These are phyloP conservation scores for Actenoides hombroni DNA, from an alignment of 2,113 vertebrate genomes.

Conservation along the genomic window DNA sequence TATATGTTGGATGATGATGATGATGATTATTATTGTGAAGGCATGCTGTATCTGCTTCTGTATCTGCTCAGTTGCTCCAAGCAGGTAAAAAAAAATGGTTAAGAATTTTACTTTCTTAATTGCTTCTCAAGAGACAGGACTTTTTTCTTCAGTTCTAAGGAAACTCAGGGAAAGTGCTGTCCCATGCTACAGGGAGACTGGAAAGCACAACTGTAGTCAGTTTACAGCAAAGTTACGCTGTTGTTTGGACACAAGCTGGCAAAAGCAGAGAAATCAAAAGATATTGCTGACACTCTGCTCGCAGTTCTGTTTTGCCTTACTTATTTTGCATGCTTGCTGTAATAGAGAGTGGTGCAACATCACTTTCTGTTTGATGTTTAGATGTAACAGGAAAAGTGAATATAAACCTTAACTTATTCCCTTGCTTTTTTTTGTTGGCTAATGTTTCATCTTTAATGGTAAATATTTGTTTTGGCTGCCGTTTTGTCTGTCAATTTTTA, in stretches of 20 bases:
- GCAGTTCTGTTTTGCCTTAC: background rate
- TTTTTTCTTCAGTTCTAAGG: background rate
- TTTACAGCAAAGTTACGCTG: background rate
- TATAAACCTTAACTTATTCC: background rate
- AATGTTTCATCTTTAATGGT: background rate
- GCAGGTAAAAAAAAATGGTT: background rate
- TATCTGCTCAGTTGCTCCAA: background rate
- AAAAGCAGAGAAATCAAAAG: background rate
- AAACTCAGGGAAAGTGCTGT: background rate
- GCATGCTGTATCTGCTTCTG: background rate
- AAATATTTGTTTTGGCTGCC: background rate
- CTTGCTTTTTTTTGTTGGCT: background rate
- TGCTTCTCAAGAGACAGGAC: constrained; percentile 20
- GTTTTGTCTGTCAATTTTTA: background rate
- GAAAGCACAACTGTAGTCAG: background rate
- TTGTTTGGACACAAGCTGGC: background rate
- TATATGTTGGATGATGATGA: background rate
- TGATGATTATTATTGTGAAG: background rate
- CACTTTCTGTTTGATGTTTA: background rate
- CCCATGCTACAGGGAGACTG: background rate
- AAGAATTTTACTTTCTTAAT: background rate
- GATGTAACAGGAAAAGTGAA: background rate
- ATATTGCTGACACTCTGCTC: background rate
- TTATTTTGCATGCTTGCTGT: background rate
- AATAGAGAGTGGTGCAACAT: background rate